Evolutionary conservation across 1,140 invertebrate genomes (phyloP).

Genomic region (Drosophila virilis): DNA sequence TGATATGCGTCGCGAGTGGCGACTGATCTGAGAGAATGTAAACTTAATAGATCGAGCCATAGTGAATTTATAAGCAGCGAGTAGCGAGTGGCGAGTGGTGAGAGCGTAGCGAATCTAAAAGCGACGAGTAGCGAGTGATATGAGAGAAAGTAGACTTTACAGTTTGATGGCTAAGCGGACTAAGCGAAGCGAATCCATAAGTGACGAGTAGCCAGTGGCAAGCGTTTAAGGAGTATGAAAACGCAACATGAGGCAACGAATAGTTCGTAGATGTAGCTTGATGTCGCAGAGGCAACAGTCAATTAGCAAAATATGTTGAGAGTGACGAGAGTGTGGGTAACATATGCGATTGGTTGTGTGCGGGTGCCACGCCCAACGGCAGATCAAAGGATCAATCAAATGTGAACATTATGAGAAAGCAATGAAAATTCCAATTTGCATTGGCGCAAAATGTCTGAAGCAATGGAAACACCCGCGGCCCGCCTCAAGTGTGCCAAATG

Average conservation of each 20-base stretch:
- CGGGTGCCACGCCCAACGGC: conserved; percentile 1
- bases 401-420: conserved; percentile 31
- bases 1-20: no score
- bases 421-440: conserved; percentile 46
- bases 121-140: not conserved
- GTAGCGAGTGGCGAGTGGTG: not conserved
- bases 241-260: no score
- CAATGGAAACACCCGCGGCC: not conserved
- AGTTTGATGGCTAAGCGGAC: not conserved
- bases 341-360: not conserved
- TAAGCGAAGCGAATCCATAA: not conserved
- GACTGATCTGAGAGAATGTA: not conserved
- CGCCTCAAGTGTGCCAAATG: conserved; percentile 33
- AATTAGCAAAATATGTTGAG: conserved; percentile 4
- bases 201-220: not conserved
- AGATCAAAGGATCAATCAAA: conserved; percentile 65
- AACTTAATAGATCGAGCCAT: no score
- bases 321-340: not conserved
- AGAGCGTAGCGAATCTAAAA: not conserved
- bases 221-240: not conserved
- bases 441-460: conserved; percentile 17
- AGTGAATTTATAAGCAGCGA: not conserved
- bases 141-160: no score
- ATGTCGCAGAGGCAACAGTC: no score
- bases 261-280: no score